Evolutionary conservation across 2,888 invertebrate genomes (phyloP), one percentile per base, ranked within the genome.

Genomic region (Cremastinae sp.): DNA sequence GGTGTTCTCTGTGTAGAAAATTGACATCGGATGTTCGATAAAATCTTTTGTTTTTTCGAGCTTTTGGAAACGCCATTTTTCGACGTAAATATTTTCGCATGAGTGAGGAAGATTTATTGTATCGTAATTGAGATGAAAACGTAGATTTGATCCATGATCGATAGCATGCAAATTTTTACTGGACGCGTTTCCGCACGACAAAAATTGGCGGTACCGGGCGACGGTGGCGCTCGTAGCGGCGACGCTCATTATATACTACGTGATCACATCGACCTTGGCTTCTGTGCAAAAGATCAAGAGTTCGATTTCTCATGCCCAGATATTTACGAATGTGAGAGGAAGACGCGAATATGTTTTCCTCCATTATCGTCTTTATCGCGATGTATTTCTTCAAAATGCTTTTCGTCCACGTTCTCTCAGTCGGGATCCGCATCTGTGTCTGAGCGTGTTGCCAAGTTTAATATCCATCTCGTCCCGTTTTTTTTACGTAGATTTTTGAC

Each of bases 151-250:
- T 28, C 28, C 2, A 5, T 2, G 28, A 3, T 28, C 28, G 28
- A 28, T 2, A 28, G 28, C 28, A 28, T 28, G 28, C 28, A 5
- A 28, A 28, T 3, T 28, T 28, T 28, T 28, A 3, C 28, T 28
- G 28, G 5, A 28, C 28, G 28, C 28, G 28, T n/a, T n/a, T n/a
- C 45, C 35, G 47, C 37, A 45, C 45, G 16, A 47, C 22, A 41
- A 18, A 39, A 14, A 22, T 41, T 16, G 14, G 53, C 53, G 41
- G 10, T 12, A 28, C 28, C 28, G 10, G 49, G 10, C 20, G 49
- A 49, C 59, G 9, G 28, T 45, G 53, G 61, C 70, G 70, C 62
- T 62, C 62, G 61, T 70, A 55, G 61, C 70, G 61, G 62, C 37
- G 14, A 45, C 35, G 37, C 41, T 49, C 39, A 22, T 10, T n/a